phyloP scores from a whole-genome alignment of 2,113 vertebrate genomes.

The Peucedramus taeniatus region DNA sequence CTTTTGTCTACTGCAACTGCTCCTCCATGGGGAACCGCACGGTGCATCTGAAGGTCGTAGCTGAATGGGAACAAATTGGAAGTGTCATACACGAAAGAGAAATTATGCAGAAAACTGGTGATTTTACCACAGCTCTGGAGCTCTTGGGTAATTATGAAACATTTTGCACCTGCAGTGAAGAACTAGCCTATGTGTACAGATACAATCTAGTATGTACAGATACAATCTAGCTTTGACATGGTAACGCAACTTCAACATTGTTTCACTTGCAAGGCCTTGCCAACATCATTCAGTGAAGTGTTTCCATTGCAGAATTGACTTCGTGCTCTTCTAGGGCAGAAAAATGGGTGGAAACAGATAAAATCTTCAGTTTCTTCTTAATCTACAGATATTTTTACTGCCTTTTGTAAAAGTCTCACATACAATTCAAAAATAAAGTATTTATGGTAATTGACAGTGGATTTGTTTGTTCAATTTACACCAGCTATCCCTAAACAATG shows the following conservation, averaged over 20 bases:
- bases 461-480: neutral
- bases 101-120: conserved; percentile 61
- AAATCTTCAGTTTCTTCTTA: neutral
- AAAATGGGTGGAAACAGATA: neutral
- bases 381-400: neutral
- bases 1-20: conserved; percentile 77
- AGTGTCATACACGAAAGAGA: neutral
- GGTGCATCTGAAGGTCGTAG: conserved; percentile 73
- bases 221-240: neutral
- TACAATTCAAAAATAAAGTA: neutral
- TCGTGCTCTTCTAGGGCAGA: neutral
- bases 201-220: neutral
- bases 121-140: conserved; percentile 73
- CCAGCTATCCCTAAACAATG: neutral
- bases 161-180: neutral
- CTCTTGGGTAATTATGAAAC: conserved; percentile 73
- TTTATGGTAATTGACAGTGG: neutral
- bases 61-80: conserved; percentile 44
- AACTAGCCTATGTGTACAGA: too few relatives aligned
- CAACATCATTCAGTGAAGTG: fast-evolving
- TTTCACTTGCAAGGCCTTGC: neutral
- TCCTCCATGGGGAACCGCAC: conserved; percentile 72
- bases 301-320: neutral
- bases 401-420: neutral
- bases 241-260: neutral